Evolutionary conservation across 2,113 vertebrate genomes (phyloP).

Genomic region (Sturnira hondurensis): DNA sequence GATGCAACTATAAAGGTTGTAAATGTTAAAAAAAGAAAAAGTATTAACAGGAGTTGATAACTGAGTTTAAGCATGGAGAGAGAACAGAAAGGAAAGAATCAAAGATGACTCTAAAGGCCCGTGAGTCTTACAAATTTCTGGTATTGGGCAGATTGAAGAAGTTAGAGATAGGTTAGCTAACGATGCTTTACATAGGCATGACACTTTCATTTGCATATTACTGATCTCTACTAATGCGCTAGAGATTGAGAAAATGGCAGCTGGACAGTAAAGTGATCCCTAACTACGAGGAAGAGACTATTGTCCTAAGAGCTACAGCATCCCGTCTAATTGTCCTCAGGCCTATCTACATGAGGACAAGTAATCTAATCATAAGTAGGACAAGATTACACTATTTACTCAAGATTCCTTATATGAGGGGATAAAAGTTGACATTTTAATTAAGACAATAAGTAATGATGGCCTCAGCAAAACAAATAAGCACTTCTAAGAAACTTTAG

Average conservation of each 20-base stretch:
- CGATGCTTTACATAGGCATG: neutral
- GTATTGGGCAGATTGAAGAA: neutral
- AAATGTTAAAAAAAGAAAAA: neutral
- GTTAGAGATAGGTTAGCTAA: neutral
- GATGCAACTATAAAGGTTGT: neutral
- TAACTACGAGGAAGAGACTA: neutral
- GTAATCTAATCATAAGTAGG: neutral
- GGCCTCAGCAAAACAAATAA: slow-evolving; percentile 7
- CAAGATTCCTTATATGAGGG: neutral
- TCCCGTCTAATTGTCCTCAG: neutral
- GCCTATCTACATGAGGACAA: neutral
- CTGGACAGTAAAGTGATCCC: neutral
- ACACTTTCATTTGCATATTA: neutral
- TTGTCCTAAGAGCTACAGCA: neutral
- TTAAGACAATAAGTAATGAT: neutral
- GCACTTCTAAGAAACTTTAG: neutral
- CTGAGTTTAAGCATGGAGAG: neutral
- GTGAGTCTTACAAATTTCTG: neutral
- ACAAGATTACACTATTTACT: neutral
- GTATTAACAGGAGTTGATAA: neutral
- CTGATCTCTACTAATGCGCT: neutral
- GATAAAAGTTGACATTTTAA: neutral
- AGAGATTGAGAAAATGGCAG: neutral
- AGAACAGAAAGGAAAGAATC: neutral
- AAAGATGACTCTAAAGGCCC: neutral